These are phyloP conservation scores for Benitochromis conjunctus DNA, from an alignment of 2,113 vertebrate species.

Conservation along the genomic window DNA sequence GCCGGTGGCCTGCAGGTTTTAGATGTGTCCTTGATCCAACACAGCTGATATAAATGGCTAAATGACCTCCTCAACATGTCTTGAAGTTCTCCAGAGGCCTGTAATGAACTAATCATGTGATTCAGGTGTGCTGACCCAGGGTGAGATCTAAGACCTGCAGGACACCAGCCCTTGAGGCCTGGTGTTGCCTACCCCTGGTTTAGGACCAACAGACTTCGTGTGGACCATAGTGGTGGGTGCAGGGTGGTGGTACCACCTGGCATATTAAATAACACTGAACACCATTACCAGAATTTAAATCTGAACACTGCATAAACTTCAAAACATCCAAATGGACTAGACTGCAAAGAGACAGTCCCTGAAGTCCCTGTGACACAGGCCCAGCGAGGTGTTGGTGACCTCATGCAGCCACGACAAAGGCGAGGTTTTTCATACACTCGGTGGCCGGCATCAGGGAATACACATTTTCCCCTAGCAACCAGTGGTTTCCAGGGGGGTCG, in stretches of 20 bases:
- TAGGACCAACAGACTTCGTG: rapidly evolving
- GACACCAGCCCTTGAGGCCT: too few relatives aligned
- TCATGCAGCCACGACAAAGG: rapidly evolving
- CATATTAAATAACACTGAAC: not conserved
- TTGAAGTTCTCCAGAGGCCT: too few relatives aligned
- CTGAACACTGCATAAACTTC: not conserved
- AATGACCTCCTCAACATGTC: too few relatives aligned
- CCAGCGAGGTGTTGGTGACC: not conserved
- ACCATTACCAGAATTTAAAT: not conserved
- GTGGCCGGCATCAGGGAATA: not conserved
- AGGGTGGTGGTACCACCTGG: not conserved
- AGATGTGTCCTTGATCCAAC: too few relatives aligned
- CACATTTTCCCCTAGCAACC: not conserved
- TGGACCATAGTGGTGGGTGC: not conserved
- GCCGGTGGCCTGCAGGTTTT: too few relatives aligned
- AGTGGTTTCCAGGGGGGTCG: not conserved
- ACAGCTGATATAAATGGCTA: too few relatives aligned
- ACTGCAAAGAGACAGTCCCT: not conserved
- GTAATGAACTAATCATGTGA: too few relatives aligned
- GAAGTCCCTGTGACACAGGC: not conserved
- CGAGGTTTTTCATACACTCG: not conserved
- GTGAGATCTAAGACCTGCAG: too few relatives aligned
- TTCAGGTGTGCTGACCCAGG: too few relatives aligned
- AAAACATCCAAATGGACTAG: not conserved
- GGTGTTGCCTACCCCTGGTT: too few relatives aligned